phyloP scores from a whole-genome alignment of 1,140 invertebrate species.

The Amyelois transitella region DNA sequence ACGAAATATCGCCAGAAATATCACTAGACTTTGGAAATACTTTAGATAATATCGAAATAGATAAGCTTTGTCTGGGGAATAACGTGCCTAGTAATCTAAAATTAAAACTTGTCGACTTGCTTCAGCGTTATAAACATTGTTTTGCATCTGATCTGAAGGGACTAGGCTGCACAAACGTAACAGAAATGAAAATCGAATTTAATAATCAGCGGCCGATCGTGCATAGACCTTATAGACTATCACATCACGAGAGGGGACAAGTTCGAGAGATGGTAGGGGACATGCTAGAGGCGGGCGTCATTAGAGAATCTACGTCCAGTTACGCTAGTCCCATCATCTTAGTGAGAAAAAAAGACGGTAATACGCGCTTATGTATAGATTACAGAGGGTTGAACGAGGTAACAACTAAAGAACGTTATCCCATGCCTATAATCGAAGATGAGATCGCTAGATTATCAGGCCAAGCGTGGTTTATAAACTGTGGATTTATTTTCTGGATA shows the following conservation, averaged over 20 bases:
- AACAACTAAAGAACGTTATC: background rate
- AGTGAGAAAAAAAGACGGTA: background rate
- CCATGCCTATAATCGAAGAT: background rate
- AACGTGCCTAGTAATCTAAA: conserved; percentile 1
- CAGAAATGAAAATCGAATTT: background rate
- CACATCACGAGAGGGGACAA: background rate
- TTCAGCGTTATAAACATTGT: conserved; percentile 17
- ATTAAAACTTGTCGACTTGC: conserved; percentile 4
- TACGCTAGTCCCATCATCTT: conserved; percentile 2
- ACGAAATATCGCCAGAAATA: background rate
- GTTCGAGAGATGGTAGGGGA: background rate
- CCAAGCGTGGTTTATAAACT: background rate
- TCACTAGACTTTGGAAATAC: background rate
- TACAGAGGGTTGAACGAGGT: background rate
- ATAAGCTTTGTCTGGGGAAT: conserved; percentile 4
- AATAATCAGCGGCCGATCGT: background rate
- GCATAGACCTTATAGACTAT: conserved; percentile 1
- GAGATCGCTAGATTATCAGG: background rate
- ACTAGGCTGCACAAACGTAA: conserved; percentile 21
- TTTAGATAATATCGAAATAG: conserved; percentile 1
- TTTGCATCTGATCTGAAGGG: conserved; percentile 19
- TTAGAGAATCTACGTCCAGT: background rate
- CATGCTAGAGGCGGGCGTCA: background rate
- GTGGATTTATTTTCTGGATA: background rate
- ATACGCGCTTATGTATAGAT: background rate